These are phyloP conservation scores for Hyles euphorbiae DNA, from an alignment of 1,140 invertebrate species.

Conservation along the genomic window DNA sequence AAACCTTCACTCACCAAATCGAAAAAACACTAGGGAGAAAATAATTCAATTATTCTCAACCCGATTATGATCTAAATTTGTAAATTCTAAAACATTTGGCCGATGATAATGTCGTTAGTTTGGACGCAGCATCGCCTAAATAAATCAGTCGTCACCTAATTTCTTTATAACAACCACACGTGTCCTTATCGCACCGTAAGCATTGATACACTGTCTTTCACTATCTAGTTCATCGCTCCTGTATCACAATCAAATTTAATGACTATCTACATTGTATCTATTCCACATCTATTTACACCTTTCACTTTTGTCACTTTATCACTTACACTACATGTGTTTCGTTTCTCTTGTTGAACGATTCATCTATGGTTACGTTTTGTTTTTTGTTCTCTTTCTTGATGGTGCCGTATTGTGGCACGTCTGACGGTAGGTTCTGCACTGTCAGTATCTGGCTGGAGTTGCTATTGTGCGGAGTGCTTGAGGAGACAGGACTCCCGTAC, in stretches of 20 bases:
- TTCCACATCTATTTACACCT: conserved; percentile 38
- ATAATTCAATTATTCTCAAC: too few relatives aligned
- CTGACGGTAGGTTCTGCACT: conserved; percentile 65
- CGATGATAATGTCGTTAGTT: conserved; percentile 35
- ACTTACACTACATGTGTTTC: conserved; percentile 66
- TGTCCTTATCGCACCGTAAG: too few relatives aligned
- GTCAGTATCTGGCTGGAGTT: conserved; percentile 70
- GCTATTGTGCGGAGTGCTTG: conserved; percentile 50
- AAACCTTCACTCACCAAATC: too few relatives aligned
- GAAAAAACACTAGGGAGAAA: too few relatives aligned
- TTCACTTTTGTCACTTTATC: conserved; percentile 16
- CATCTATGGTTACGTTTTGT: conserved; percentile 69
- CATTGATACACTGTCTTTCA: too few relatives aligned
- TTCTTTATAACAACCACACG: too few relatives aligned
- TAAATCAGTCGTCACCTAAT: conserved; percentile 11
- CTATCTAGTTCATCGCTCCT: conserved; percentile 24
- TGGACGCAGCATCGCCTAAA: conserved; percentile 47
- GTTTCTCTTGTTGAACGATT: conserved; percentile 60
- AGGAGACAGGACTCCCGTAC: conserved; percentile 65
- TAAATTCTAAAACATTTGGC: conserved; percentile 27
- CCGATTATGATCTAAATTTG: conserved; percentile 16
- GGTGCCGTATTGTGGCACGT: conserved; percentile 70
- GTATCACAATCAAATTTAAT: conserved; percentile 65
- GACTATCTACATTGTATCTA: conserved; percentile 64
- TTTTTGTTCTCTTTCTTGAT: conserved; percentile 72